These are phyloP conservation scores for Pristionchus fissidentatus DNA, from an alignment of 2,888 invertebrate species.

Conservation along the genomic window DNA sequence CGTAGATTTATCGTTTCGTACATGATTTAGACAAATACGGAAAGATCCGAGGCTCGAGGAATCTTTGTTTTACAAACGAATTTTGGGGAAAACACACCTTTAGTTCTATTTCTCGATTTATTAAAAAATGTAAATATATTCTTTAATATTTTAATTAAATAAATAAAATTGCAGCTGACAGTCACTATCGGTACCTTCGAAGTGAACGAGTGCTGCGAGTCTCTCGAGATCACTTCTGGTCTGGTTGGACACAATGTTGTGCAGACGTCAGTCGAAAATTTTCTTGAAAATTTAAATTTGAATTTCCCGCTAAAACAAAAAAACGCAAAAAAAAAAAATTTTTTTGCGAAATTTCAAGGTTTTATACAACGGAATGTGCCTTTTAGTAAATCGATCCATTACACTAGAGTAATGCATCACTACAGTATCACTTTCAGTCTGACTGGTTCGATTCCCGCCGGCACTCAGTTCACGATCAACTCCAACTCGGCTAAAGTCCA, in stretches of 20 bases:
- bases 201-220: constrained; percentile 35
- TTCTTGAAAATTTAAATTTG: too few relatives aligned
- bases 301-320: too few relatives aligned
- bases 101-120: too few relatives aligned
- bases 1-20: too few relatives aligned
- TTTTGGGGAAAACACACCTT: too few relatives aligned
- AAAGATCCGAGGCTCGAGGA: too few relatives aligned
- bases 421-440: neutral
- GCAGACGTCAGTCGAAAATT: neutral
- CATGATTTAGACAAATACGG: too few relatives aligned
- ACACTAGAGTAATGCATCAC: neutral
- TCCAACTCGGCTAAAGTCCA: constrained; percentile 22
- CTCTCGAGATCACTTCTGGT: constrained; percentile 8
- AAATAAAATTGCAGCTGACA: neutral
- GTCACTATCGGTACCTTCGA: constrained; percentile 7
- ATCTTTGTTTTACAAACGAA: too few relatives aligned
- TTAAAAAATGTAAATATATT: too few relatives aligned
- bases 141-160: too few relatives aligned
- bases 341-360: too few relatives aligned
- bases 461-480: constrained; percentile 26
- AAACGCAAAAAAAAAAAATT: too few relatives aligned
- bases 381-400: neutral
- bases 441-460: neutral
- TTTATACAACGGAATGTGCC: neutral
- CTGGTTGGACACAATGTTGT: constrained; percentile 15